A percentile compares a stretch with the other conserved stretches of the same genome.
phyloP scores from a whole-genome alignment of 2,888 invertebrate species.

The Odontocolon sp. region DNA sequence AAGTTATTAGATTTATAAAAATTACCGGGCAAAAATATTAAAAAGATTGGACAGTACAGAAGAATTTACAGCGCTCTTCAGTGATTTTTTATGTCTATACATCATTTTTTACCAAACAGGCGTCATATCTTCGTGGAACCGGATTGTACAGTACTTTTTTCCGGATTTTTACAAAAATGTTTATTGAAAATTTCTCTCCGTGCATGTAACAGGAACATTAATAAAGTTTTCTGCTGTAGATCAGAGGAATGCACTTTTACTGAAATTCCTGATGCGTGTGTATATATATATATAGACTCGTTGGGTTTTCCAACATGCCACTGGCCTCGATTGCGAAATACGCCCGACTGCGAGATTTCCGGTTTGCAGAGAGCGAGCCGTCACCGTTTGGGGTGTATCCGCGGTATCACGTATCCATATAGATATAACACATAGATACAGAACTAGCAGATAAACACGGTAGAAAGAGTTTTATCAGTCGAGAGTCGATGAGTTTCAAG shows the following conservation, averaged over 20 bases:
- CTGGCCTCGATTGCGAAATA: constrained; percentile 31
- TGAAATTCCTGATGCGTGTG: constrained; percentile 15
- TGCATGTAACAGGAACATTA: no score
- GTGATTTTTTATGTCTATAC: no score
- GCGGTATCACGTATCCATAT: not conserved
- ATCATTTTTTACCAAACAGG: no score
- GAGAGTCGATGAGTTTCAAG: constrained; percentile 10
- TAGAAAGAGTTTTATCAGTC: constrained; percentile 44
- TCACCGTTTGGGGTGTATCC: constrained; percentile 12
- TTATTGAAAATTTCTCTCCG: no score
- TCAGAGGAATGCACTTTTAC: not conserved
- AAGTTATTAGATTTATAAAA: no score
- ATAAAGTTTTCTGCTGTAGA: no score
- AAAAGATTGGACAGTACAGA: no score
- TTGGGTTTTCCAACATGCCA: constrained; percentile 15
- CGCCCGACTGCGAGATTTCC: constrained; percentile 47
- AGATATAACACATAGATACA: not conserved
- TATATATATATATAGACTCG: constrained; percentile 7
- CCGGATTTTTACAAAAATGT: no score
- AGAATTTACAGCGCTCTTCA: no score
- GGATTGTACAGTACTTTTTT: no score
- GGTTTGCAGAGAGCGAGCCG: constrained; percentile 30
- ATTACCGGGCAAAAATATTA: no score
- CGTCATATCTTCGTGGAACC: no score
- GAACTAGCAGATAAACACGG: not conserved